Base-by-base conservation (phyloP, 1,140 invertebrate genomes). In the Bombus ignitus region DNA sequence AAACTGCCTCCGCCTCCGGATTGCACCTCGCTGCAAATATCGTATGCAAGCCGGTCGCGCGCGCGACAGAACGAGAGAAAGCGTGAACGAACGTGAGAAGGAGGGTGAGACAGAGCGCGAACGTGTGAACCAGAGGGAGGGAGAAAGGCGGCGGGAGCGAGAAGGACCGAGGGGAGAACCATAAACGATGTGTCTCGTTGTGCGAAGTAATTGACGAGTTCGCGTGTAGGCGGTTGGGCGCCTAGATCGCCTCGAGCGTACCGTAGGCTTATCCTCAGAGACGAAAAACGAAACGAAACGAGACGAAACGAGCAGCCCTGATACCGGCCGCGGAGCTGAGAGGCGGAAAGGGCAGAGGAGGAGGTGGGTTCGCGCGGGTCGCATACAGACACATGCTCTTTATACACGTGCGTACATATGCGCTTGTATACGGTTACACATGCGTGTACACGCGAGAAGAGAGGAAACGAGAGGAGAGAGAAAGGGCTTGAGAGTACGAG, bases 151-250 rank as follows among this genome's bases (percentile, higher is more conserved):
- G 44, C 35, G 70, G 53, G 80, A 68, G 72, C 72, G 89, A 78
- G 62, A 78, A 73, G 65, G 77, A 82, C 57, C 70, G 59, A 62
- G 76, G 57, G 66, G 35, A 42, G 86, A 86, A 90, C 87, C 90
- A 93, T 89, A 87, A 91, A 91, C 89, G 90, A 91, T 91, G 90
- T 90, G 90, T 93, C 93, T 94, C 93, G 93, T 94, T 94, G 93
- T 93, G 92, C 92, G 89, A 93, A 93, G 93, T 93, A 94, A 94
- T 94, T 94, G 93, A 94, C 92, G 93, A 94, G 92, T 92, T 93
- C 92, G 92, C 91, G 92, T 92, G 93, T 93, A 92, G 92, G 92
- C 91, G 91, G 90, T 90, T 83, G 85, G 90, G 90, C 90, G 92
- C 90, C 92, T 92, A 93, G 91, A 93, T 93, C 87, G 93, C 92